Conservation (phyloP, 35 echinoderm and acorn worm genomes). For the Eucidaris tribuloides region DNA sequence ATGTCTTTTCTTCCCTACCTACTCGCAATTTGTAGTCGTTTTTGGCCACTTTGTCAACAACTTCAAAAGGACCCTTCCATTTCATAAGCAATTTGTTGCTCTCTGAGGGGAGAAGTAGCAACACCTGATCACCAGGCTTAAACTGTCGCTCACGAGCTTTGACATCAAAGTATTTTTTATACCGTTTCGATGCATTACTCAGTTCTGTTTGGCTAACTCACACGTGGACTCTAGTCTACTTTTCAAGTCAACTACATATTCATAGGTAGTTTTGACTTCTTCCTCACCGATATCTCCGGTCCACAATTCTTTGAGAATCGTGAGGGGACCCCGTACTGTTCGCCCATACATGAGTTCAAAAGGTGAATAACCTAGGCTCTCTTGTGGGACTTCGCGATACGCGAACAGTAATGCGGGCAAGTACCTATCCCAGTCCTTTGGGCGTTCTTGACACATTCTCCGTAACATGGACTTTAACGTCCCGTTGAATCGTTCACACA, state of each 20-base stretch:
- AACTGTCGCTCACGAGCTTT: conserved; percentile 19
- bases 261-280: conserved; percentile 46
- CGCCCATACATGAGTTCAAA: conserved; percentile 53
- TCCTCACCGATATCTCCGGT: conserved; percentile 29
- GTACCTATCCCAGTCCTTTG: conserved; percentile 44
- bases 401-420: conserved; percentile 35
- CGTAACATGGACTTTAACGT: conserved; percentile 39
- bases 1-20: not conserved
- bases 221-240: conserved; percentile 39
- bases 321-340: conserved; percentile 41
- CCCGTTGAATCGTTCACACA: conserved; percentile 53
- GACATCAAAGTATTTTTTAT: conserved; percentile 47
- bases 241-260: conserved; percentile 47
- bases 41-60: not conserved
- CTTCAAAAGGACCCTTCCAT: conserved; percentile 8
- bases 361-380: conserved; percentile 46
- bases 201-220: conserved; percentile 31
- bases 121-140: conserved; percentile 29
- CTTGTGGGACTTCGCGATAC: conserved; percentile 56
- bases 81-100: conserved; percentile 43
- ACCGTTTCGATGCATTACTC: not conserved
- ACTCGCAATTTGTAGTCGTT: not conserved
- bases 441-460: conserved; percentile 7
- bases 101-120: conserved; percentile 47
- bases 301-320: conserved; percentile 57